Conservation (phyloP, 2,888 invertebrate species). For the Brachypterus glaber region DNA sequence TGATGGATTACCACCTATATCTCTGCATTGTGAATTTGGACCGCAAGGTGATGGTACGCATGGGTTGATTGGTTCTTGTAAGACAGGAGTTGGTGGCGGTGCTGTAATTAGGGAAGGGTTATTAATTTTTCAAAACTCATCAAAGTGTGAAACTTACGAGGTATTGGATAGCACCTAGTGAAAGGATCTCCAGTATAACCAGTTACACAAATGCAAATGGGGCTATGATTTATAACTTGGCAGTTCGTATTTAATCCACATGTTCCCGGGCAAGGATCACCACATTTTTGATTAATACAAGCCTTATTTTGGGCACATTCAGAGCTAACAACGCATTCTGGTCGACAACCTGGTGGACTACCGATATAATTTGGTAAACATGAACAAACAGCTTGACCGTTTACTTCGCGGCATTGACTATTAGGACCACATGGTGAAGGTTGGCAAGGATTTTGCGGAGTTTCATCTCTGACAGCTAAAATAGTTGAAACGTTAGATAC, state of each 20-base stretch:
- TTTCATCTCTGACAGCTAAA: conserved; percentile 25
- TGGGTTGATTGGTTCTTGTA: conserved; percentile 42
- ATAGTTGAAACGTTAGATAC: background rate
- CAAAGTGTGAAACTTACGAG: conserved; percentile 32
- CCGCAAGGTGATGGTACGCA: conserved; percentile 73
- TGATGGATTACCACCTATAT: conserved; percentile 47
- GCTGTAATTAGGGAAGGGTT: conserved; percentile 20
- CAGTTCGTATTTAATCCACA: conserved; percentile 47
- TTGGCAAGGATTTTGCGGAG: conserved; percentile 52
- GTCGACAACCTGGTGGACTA: conserved; percentile 61
- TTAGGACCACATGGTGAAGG: conserved; percentile 72
- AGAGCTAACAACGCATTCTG: conserved; percentile 62
- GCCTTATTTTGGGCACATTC: conserved; percentile 51
- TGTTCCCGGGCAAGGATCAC: conserved; percentile 45
- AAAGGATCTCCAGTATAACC: conserved; percentile 65
- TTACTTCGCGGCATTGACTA: conserved; percentile 48
- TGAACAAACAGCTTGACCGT: conserved; percentile 63
- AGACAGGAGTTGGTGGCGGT: conserved; percentile 27
- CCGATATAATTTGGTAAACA: conserved; percentile 61
- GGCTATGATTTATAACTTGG: conserved; percentile 55
- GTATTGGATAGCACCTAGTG: conserved; percentile 53
- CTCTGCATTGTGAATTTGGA: conserved; percentile 66
- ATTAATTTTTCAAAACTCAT: background rate
- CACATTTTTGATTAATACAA: conserved; percentile 36
- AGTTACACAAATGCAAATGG: conserved; percentile 54